Conservation (phyloP, 2,888 invertebrate species). For the Mythimna albipuncta region DNA sequence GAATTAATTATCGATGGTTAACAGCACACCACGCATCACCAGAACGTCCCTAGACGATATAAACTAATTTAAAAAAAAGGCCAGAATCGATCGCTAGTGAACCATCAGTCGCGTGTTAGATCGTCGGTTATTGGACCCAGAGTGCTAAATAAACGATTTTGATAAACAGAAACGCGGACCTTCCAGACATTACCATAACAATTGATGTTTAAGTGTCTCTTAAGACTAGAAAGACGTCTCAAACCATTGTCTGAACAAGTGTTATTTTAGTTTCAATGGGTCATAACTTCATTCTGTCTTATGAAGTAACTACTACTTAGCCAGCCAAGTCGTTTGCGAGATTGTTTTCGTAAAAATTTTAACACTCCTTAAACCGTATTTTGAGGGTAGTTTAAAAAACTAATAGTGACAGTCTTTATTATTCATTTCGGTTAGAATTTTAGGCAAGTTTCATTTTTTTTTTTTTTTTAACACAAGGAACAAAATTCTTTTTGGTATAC, state of each 20-base stretch:
- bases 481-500: too few relatives aligned
- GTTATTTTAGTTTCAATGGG: conserved; percentile 1
- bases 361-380: too few relatives aligned
- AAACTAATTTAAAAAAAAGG: conserved; percentile 25
- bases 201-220: conserved; percentile 52
- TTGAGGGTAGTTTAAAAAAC: too few relatives aligned
- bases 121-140: conserved; percentile 65
- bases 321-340: too few relatives aligned
- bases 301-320: not conserved
- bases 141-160: conserved; percentile 73
- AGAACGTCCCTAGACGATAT: conserved; percentile 13
- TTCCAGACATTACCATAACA: conserved; percentile 62
- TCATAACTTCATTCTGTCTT: not conserved
- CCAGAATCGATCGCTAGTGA: conserved; percentile 17
- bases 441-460: too few relatives aligned
- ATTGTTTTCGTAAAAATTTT: too few relatives aligned
- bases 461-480: too few relatives aligned
- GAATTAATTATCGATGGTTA: not conserved
- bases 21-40: not conserved
- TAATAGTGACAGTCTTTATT: too few relatives aligned
- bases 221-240: conserved; percentile 35
- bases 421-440: too few relatives aligned
- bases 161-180: conserved; percentile 70
- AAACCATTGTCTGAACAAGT: conserved; percentile 13
- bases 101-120: conserved; percentile 67